These are phyloP conservation scores for Pongo pygmaeus DNA, from an alignment of 2,113 vertebrate genomes.

Conservation along the genomic window DNA sequence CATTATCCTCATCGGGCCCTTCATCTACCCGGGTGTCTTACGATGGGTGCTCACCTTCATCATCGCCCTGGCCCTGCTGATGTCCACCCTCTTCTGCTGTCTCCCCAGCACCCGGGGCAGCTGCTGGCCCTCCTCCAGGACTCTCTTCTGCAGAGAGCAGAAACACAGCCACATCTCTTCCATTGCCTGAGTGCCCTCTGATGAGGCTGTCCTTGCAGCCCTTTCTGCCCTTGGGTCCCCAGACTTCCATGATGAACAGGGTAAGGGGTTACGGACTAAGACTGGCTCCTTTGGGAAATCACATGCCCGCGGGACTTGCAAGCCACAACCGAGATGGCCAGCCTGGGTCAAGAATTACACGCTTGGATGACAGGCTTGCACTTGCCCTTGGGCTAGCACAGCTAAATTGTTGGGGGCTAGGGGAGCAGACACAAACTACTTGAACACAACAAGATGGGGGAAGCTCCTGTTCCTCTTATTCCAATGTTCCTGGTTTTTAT, in stretches of 20 bases:
- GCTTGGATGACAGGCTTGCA: background rate
- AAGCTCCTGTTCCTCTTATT: background rate
- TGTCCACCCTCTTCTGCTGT: slow-evolving; percentile 81
- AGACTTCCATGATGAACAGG: background rate
- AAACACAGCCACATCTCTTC: slow-evolving; percentile 68
- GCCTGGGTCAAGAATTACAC: background rate
- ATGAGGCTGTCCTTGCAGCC: accelerated
- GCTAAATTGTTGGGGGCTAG: too few relatives aligned
- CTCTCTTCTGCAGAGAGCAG: slow-evolving; percentile 27
- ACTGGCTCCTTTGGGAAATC: background rate
- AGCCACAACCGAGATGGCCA: background rate
- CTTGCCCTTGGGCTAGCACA: accelerated
- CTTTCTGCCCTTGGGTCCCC: background rate
- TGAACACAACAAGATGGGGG: accelerated
- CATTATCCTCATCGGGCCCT: slow-evolving; percentile 81
- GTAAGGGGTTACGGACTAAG: background rate
- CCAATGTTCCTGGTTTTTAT: background rate
- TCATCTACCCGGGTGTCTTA: slow-evolving; percentile 76
- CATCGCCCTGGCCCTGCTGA: slow-evolving; percentile 76
- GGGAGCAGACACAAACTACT: background rate
- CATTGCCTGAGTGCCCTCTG: slow-evolving; percentile 67
- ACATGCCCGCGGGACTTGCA: background rate
- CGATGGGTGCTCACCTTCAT: slow-evolving; percentile 80
- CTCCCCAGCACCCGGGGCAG: slow-evolving; percentile 50
- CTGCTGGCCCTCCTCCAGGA: slow-evolving; percentile 4